Evolutionary conservation across 2,888 invertebrate species (phyloP).

Genomic region (Pinctada fucata): DNA sequence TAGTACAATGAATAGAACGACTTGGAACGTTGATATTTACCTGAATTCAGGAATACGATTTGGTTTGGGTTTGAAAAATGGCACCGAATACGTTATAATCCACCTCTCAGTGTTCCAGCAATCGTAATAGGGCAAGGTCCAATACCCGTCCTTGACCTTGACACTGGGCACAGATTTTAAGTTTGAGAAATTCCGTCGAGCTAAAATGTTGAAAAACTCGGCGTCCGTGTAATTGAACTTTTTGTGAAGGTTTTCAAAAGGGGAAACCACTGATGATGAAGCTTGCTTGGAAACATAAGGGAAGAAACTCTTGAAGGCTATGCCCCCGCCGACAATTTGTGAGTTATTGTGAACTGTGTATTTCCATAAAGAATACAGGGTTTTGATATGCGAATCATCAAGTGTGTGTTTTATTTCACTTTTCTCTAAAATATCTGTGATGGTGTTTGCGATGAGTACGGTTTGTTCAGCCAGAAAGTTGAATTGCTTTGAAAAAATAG

Average conservation of each 20-base stretch:
- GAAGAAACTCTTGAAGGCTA: conserved; percentile 61
- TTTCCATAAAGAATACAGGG: conserved; percentile 55
- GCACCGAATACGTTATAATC: conserved; percentile 60
- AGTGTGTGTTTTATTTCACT: conserved; percentile 40
- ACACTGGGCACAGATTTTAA: conserved; percentile 24
- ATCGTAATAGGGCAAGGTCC: conserved; percentile 62
- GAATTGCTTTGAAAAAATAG: background rate
- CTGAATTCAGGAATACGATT: conserved; percentile 50
- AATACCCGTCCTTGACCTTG: conserved; percentile 50
- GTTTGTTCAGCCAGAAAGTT: conserved; percentile 42
- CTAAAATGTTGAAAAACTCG: conserved; percentile 44
- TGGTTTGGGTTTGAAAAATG: conserved; percentile 52
- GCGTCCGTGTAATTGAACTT: conserved; percentile 45
- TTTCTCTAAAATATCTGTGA: conserved; percentile 48
- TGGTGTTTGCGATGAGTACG: conserved; percentile 54
- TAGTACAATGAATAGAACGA: no score
- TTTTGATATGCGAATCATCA: conserved; percentile 34
- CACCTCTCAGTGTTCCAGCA: conserved; percentile 56
- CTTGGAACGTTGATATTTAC: conserved; percentile 42
- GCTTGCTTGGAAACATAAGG: conserved; percentile 56
- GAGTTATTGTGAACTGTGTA: conserved; percentile 56
- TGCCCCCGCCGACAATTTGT: conserved; percentile 59
- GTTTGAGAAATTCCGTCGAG: conserved; percentile 30
- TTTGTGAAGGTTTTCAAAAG: conserved; percentile 37
- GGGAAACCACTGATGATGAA: conserved; percentile 23